Percentiles rank a stretch among this genome's conserved stretches.
These are phyloP conservation scores for Microchirus variegatus DNA, from an alignment of 2,797 vertebrate genomes.

Conservation along the genomic window DNA sequence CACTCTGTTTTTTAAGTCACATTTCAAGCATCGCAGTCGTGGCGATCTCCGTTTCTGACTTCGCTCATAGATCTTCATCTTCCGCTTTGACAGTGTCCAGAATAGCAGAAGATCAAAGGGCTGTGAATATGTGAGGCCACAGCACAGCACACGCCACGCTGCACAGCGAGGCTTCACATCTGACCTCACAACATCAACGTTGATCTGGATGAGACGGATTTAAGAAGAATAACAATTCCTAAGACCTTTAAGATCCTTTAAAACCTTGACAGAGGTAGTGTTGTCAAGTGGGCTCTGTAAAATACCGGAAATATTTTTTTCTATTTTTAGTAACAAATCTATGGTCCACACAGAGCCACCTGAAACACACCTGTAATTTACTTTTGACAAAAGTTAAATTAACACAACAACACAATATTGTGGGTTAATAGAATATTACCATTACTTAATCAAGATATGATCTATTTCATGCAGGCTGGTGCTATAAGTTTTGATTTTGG, in stretches of 20 bases:
- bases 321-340: neutral
- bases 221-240: conserved; percentile 18
- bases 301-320: neutral
- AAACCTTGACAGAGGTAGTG: conserved; percentile 6
- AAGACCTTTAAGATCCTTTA: neutral
- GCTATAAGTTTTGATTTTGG: too few relatives aligned
- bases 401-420: too few relatives aligned
- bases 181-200: conserved; percentile 19
- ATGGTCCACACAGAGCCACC: too few relatives aligned
- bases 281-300: conserved; percentile 2
- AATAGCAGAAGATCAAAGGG: conserved; percentile 72
- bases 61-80: conserved; percentile 58
- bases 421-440: too few relatives aligned
- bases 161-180: conserved; percentile 32
- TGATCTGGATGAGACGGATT: conserved; percentile 26
- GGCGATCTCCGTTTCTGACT: conserved; percentile 36
- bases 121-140: conserved; percentile 49
- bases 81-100: conserved; percentile 56
- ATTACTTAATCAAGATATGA: too few relatives aligned
- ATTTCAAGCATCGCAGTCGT: conserved; percentile 29
- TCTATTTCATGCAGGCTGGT: too few relatives aligned
- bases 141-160: conserved; percentile 5
- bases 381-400: too few relatives aligned
- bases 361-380: too few relatives aligned
- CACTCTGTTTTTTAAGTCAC: conserved; percentile 14